These are phyloP conservation scores for Asarcornis scutulata DNA, from an alignment of 2,113 vertebrate genomes.

Conservation along the genomic window DNA sequence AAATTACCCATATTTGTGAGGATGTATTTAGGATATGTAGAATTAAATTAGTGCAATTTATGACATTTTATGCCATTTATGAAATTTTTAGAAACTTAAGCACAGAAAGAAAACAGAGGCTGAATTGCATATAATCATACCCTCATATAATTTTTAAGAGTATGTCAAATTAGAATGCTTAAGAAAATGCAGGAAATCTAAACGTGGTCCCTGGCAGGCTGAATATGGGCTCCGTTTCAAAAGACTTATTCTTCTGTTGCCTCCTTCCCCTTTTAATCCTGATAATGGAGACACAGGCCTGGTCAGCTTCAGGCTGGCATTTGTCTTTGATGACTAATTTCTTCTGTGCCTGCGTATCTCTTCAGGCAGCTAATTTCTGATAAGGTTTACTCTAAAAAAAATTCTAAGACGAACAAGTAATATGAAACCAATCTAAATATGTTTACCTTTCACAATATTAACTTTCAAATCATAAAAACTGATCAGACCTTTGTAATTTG, in stretches of 20 bases:
- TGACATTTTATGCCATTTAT: no score
- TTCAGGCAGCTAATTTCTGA: conserved; percentile 34
- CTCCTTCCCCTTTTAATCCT: conserved; percentile 19
- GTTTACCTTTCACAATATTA: background rate
- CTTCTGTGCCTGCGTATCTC: conserved; percentile 23
- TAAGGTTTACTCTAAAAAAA: conserved; percentile 20
- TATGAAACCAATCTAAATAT: background rate
- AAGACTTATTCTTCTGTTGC: background rate
- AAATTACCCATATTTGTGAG: conserved; percentile 10
- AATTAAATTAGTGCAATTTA: conserved; percentile 40
- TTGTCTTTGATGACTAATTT: conserved; percentile 55
- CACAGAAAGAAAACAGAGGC: conserved; percentile 48
- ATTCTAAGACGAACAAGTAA: background rate
- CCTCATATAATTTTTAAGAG: conserved; percentile 34
- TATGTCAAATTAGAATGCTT: background rate
- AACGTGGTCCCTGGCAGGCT: background rate
- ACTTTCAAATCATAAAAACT: background rate
- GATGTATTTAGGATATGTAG: background rate
- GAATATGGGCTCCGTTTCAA: conserved; percentile 45
- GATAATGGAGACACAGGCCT: conserved; percentile 38
- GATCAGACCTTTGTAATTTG: background rate
- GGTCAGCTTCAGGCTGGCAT: conserved; percentile 53
- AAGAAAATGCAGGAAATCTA: conserved; percentile 43
- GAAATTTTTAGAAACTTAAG: conserved; percentile 60
- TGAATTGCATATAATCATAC: conserved; percentile 57